These are phyloP conservation scores for Edolisoma coerulescens DNA, from an alignment of 2,113 vertebrate species.

Conservation along the genomic window DNA sequence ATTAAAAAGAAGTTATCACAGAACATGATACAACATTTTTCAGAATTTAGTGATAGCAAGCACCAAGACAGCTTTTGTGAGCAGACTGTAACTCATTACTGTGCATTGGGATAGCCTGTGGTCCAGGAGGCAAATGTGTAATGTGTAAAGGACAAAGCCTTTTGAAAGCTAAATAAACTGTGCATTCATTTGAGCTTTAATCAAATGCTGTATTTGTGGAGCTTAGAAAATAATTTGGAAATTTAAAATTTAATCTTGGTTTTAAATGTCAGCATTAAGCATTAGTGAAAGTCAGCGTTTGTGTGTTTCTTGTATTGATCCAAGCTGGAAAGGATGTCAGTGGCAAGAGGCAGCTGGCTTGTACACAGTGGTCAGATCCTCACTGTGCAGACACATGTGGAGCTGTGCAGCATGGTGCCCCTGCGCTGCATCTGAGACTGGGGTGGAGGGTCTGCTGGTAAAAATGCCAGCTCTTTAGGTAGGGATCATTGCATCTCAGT, in stretches of 20 bases:
- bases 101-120: neutral
- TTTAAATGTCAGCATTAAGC: neutral
- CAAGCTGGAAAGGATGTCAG: neutral
- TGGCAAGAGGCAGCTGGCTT: neutral
- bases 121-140: neutral
- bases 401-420: neutral
- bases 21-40: neutral
- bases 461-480: neutral
- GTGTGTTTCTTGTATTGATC: neutral
- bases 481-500: neutral
- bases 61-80: slow-evolving; percentile 5
- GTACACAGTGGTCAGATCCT: neutral
- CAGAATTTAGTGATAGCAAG: neutral
- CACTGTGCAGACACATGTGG: fast-evolving
- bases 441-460: neutral
- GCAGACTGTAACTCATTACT: neutral
- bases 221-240: slow-evolving; percentile 16
- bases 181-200: slow-evolving; percentile 17
- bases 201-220: slow-evolving; percentile 35
- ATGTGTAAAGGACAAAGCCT: slow-evolving; percentile 6
- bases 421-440: neutral
- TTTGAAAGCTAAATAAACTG: neutral
- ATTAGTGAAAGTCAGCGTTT: neutral
- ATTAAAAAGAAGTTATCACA: neutral
- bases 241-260: neutral